Evolutionary conservation across 2,797 vertebrate species (phyloP).

Genomic region (Pangasius macronema): DNA sequence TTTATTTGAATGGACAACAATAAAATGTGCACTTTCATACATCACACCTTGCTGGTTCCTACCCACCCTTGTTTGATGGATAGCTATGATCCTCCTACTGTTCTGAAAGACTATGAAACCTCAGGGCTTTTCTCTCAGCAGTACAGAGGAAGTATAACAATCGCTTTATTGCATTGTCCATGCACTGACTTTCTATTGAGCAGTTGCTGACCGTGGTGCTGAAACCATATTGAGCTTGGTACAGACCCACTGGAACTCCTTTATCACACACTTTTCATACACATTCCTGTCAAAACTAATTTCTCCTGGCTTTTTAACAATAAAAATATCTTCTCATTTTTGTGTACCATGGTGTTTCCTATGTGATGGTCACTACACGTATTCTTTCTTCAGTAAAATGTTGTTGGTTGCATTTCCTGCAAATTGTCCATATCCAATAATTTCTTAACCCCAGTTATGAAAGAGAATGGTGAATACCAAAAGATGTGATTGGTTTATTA

Average conservation of each 20-base stretch:
- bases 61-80: neutral
- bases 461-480: slow-evolving; percentile 42
- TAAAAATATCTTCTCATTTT: neutral
- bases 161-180: neutral
- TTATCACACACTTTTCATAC: slow-evolving; percentile 15
- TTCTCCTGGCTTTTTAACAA: neutral
- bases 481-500: slow-evolving; percentile 33
- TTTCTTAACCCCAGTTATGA: slow-evolving; percentile 36
- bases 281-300: slow-evolving; percentile 19
- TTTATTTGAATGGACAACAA: neutral
- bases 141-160: slow-evolving; percentile 7
- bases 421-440: neutral
- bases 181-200: neutral
- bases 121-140: neutral
- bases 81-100: neutral
- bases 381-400: neutral
- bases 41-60: neutral
- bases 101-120: neutral
- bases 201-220: slow-evolving; percentile 25
- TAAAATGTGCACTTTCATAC: neutral
- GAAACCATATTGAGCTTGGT: neutral
- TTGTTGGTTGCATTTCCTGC: slow-evolving; percentile 5
- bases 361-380: neutral
- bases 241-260: neutral
- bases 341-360: neutral